Percentiles rank a stretch among this genome's conserved stretches.
These are phyloP conservation scores for Macheiramphus alcinus DNA, from an alignment of 2,113 vertebrate species.

Conservation along the genomic window DNA sequence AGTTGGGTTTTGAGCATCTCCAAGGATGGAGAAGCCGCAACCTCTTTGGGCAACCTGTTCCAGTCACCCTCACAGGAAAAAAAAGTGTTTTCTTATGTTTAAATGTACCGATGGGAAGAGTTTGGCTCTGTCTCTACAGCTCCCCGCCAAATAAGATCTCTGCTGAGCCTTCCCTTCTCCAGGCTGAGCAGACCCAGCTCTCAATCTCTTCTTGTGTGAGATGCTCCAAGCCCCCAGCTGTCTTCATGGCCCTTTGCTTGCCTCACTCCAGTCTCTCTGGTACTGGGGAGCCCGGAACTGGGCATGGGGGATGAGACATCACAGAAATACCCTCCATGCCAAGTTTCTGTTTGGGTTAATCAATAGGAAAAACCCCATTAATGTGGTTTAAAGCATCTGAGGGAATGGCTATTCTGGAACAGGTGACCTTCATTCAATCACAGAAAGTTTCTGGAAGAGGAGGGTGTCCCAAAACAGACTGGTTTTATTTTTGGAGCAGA, in stretches of 20 bases:
- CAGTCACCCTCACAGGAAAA: too few relatives aligned
- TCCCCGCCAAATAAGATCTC: not conserved
- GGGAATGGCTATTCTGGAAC: not conserved
- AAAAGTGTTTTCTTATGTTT: not conserved
- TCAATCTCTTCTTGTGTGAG: not conserved
- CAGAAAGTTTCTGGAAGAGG: not conserved
- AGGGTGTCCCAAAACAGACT: not conserved
- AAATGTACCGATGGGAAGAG: not conserved
- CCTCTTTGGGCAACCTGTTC: not conserved
- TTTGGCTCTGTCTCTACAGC: not conserved
- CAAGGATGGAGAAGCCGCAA: not conserved
- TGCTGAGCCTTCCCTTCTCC: not conserved
- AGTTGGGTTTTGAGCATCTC: not conserved
- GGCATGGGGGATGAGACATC: not conserved
- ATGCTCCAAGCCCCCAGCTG: not conserved
- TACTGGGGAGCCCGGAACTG: not conserved
- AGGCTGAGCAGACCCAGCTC: not conserved
- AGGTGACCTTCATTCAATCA: not conserved
- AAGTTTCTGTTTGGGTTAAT: not conserved
- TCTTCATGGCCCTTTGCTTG: not conserved
- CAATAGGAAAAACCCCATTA: rapidly evolving
- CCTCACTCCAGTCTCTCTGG: not conserved
- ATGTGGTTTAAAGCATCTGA: not conserved
- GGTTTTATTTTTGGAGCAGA: not conserved
- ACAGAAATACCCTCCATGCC: not conserved